A percentile compares a stretch with the other conserved stretches of the same genome.
Evolutionary conservation across 2,113 vertebrate genomes (phyloP).

Genomic region (Hipposideros armiger): DNA sequence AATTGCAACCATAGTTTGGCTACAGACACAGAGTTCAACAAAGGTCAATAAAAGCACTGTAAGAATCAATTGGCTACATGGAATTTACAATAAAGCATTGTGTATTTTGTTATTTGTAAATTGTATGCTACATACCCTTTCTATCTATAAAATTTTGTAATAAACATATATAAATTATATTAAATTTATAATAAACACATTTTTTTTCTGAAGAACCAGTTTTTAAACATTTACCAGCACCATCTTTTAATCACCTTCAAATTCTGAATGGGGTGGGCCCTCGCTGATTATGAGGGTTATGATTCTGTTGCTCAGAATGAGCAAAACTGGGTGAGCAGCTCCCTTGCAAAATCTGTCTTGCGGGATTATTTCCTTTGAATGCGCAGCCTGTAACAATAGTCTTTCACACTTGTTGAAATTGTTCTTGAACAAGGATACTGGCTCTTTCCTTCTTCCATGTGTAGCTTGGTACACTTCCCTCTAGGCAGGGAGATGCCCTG

Average conservation of each 20-base stretch:
- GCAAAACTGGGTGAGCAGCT: not conserved
- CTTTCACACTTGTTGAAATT: slow-evolving; percentile 30
- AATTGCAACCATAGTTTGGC: not conserved
- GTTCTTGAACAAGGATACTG: not conserved
- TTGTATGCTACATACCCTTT: not conserved
- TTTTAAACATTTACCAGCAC: not conserved
- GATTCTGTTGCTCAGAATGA: not conserved
- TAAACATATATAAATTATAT: not conserved
- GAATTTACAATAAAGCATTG: not conserved
- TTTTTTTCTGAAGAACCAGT: not conserved
- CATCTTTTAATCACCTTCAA: not conserved
- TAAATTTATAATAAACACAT: not conserved
- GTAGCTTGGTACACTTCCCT: not conserved
- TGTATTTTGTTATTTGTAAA: not conserved
- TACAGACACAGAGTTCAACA: not conserved
- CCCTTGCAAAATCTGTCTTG: slow-evolving; percentile 6
- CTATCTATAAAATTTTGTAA: not conserved
- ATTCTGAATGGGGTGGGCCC: not conserved
- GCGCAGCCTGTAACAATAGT: not conserved
- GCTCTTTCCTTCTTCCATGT: not conserved
- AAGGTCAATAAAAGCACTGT: slow-evolving; percentile 13
- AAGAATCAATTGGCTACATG: not conserved
- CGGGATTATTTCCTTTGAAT: not conserved
- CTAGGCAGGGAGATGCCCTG: not conserved
- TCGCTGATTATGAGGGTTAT: not conserved